Evolutionary conservation across 2,797 vertebrate genomes (phyloP).

Genomic region (Craterocephalus amniculus): DNA sequence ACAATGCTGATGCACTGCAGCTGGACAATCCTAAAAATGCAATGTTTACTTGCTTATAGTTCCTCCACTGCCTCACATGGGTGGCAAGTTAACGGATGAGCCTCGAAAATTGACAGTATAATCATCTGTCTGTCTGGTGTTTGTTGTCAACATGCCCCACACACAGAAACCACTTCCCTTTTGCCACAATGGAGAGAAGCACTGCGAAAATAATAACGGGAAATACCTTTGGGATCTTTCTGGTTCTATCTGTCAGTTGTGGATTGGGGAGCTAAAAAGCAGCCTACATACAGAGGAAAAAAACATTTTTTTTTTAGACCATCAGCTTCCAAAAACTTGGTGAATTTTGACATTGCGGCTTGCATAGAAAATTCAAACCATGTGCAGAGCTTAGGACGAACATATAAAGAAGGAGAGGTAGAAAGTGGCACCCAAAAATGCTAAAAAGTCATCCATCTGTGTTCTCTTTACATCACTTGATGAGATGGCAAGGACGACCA

Average conservation of each 20-base stretch:
- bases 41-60: not conserved
- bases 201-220: conserved; percentile 34
- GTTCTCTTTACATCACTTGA: conserved; percentile 24
- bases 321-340: conserved; percentile 8
- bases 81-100: not conserved
- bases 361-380: conserved; percentile 48
- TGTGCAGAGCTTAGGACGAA: conserved; percentile 32
- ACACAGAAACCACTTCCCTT: conserved; percentile 59
- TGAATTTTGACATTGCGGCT: conserved; percentile 48
- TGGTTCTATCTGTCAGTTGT: conserved; percentile 16
- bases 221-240: conserved; percentile 38
- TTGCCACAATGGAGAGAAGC: conserved; percentile 57
- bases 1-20: not conserved
- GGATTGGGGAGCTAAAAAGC: conserved; percentile 17
- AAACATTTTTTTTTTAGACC: conserved; percentile 29
- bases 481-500: conserved; percentile 29
- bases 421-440: conserved; percentile 20
- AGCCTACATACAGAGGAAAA: conserved; percentile 30
- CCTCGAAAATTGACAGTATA: conserved; percentile 36
- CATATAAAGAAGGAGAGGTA: conserved; percentile 25
- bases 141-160: conserved; percentile 42
- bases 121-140: conserved; percentile 46
- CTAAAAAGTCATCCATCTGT: conserved; percentile 38
- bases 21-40: not conserved
- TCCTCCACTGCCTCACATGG: not conserved